Evolutionary conservation across 2,888 invertebrate genomes (phyloP).

Genomic region (Eristalis intricaria): DNA sequence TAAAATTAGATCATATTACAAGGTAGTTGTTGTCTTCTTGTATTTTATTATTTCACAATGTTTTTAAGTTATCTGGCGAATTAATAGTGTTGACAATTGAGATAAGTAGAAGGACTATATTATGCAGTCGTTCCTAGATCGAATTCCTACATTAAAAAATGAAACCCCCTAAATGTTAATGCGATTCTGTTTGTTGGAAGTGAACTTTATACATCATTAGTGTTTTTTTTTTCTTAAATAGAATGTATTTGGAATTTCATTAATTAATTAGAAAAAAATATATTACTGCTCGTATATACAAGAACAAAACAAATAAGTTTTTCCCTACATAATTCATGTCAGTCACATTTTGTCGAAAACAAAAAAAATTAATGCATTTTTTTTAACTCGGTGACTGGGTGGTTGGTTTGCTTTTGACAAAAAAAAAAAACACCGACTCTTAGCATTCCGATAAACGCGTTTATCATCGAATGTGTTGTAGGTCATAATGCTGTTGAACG

Average conservation of each 20-base stretch:
- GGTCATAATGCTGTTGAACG: conserved; percentile 7
- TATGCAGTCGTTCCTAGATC: not conserved
- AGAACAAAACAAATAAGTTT: conserved; percentile 42
- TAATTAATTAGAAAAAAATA: conserved; percentile 37
- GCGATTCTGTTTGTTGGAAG: conserved; percentile 31
- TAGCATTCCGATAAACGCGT: conserved; percentile 42
- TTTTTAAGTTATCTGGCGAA: conserved; percentile 22
- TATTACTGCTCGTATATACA: conserved; percentile 60
- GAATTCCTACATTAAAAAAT: conserved; percentile 38
- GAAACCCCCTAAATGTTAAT: conserved; percentile 44
- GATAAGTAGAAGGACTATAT: conserved; percentile 22
- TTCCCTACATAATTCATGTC: conserved; percentile 36
- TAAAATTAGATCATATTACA: conserved; percentile 13
- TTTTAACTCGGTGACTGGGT: conserved; percentile 37
- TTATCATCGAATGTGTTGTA: conserved; percentile 37
- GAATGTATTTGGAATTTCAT: conserved; percentile 67
- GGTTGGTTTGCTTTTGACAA: not conserved
- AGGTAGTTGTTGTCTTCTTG: conserved; percentile 1
- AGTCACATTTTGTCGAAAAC: conserved; percentile 36
- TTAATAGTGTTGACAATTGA: conserved; percentile 29
- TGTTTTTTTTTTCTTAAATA: conserved; percentile 27
- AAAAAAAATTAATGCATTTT: not conserved
- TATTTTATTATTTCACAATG: conserved; percentile 33
- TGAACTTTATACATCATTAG: conserved; percentile 44
- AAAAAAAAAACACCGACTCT: conserved; percentile 16